These are phyloP conservation scores for Halichondria panicea DNA, from an alignment of 37 sponge, comb jelly and placozoan genomes.

Conservation along the genomic window DNA sequence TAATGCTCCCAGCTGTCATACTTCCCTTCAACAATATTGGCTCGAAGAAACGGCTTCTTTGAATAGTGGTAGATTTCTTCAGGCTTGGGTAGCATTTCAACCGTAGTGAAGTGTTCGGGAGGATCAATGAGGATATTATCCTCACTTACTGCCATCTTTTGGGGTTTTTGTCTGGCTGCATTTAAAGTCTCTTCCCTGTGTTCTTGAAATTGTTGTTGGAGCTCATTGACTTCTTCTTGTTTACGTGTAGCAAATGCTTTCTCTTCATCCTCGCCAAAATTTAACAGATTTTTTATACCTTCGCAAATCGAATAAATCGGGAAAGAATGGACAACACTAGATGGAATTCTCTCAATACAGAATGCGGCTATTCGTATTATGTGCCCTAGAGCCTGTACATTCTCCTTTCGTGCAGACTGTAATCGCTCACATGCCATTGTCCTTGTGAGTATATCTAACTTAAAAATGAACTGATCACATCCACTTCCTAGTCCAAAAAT, in stretches of 20 bases:
- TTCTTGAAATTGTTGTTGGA: too few relatives aligned
- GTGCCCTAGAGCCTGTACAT: slow-evolving; percentile 11
- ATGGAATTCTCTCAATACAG: slow-evolving; percentile 13
- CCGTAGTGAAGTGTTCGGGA: slow-evolving; percentile 28
- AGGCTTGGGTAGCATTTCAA: slow-evolving; percentile 31
- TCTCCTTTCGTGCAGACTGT: slow-evolving; percentile 3
- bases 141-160: neutral
- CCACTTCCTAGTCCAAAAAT: slow-evolving; percentile 14
- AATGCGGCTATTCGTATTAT: slow-evolving; percentile 34
- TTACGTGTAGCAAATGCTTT: neutral
- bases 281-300: neutral
- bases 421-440: slow-evolving; percentile 35
- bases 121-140: neutral
- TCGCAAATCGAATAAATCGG: neutral
- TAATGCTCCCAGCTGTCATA: slow-evolving; percentile 77
- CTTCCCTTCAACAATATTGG: slow-evolving; percentile 42
- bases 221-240: neutral
- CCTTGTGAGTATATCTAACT: slow-evolving; percentile 17
- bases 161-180: neutral
- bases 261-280: neutral
- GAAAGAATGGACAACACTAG: slow-evolving; percentile 3
- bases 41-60: slow-evolving; percentile 35
- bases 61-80: slow-evolving; percentile 22
- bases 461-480: slow-evolving; percentile 15
- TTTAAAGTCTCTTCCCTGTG: neutral